Conservation (phyloP, 2,888 invertebrate species). For the Meloe dianella region DNA sequence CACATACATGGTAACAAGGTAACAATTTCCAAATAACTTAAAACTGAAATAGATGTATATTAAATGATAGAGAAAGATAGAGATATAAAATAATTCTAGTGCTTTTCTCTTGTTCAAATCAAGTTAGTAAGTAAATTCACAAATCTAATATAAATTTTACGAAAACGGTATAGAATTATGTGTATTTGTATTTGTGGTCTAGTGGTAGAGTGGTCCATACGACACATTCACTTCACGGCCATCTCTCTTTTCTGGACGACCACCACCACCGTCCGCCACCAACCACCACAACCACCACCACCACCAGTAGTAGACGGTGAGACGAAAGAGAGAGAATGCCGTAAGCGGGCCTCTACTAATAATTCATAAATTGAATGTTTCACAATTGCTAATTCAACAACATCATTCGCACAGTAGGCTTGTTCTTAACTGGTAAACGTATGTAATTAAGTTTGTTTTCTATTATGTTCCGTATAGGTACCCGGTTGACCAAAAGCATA, state of each 20-base stretch:
- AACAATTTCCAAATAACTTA: constrained; percentile 19
- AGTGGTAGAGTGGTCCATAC: background rate
- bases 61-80: constrained; percentile 10
- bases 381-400: constrained; percentile 60
- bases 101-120: constrained; percentile 46
- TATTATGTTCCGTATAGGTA: constrained; percentile 59
- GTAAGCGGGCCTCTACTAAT: constrained; percentile 51
- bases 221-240: background rate
- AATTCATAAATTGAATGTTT: constrained; percentile 61
- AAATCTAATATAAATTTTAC: constrained; percentile 58
- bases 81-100: constrained; percentile 7
- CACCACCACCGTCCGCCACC: background rate
- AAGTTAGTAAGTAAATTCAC: constrained; percentile 51
- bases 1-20: constrained; percentile 4
- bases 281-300: background rate
- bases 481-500: constrained; percentile 55
- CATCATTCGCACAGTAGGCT: constrained; percentile 56
- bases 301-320: background rate
- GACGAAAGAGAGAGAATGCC: constrained; percentile 32
- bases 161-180: constrained; percentile 35
- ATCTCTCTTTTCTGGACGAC: background rate
- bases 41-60: constrained; percentile 10
- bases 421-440: constrained; percentile 56
- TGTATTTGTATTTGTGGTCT: background rate
- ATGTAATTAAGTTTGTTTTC: constrained; percentile 62